These are phyloP conservation scores for Cotesia glomerata DNA, from an alignment of 1,140 invertebrate genomes.

Conservation along the genomic window DNA sequence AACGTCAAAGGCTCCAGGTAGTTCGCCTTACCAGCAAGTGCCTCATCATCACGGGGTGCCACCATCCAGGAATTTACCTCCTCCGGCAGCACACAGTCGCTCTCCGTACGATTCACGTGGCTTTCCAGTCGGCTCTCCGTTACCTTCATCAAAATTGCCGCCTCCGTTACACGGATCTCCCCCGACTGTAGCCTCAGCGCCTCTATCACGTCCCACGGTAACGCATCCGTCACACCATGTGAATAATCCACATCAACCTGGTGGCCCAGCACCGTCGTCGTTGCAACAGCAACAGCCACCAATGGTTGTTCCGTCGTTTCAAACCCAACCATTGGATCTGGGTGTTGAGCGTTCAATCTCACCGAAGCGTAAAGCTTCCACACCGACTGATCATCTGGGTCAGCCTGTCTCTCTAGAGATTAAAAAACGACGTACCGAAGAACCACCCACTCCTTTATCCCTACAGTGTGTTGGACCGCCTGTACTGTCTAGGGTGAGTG, in stretches of 20 bases:
- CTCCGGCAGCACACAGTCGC: constrained; percentile 67
- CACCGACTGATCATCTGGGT: constrained; percentile 47
- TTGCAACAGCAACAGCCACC: not conserved
- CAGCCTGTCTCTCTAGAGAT: constrained; percentile 66
- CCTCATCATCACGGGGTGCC: constrained; percentile 66
- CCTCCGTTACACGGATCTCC: constrained; percentile 63
- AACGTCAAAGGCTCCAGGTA: constrained; percentile 70
- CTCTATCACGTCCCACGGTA: constrained; percentile 56
- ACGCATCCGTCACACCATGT: constrained; percentile 53
- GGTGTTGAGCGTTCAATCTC: constrained; percentile 67
- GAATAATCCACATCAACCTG: constrained; percentile 53
- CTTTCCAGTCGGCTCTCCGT: constrained; percentile 51
- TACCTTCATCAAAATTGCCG: constrained; percentile 45
- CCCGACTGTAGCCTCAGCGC: constrained; percentile 56
- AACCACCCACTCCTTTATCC: constrained; percentile 49
- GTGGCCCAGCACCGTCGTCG: constrained; percentile 42
- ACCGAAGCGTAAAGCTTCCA: constrained; percentile 66
- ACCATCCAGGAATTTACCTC: constrained; percentile 59
- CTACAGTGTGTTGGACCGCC: constrained; percentile 57
- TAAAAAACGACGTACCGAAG: constrained; percentile 58
- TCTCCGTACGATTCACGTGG: constrained; percentile 62
- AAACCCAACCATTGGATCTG: constrained; percentile 77
- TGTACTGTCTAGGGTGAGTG: constrained; percentile 68
- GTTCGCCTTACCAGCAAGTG: constrained; percentile 72
- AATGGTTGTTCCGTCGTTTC: constrained; percentile 55